Evolutionary conservation across 2,797 vertebrate species (phyloP), one percentile per base, ranked within the genome.

Genomic region (Trematomus bernacchii): DNA sequence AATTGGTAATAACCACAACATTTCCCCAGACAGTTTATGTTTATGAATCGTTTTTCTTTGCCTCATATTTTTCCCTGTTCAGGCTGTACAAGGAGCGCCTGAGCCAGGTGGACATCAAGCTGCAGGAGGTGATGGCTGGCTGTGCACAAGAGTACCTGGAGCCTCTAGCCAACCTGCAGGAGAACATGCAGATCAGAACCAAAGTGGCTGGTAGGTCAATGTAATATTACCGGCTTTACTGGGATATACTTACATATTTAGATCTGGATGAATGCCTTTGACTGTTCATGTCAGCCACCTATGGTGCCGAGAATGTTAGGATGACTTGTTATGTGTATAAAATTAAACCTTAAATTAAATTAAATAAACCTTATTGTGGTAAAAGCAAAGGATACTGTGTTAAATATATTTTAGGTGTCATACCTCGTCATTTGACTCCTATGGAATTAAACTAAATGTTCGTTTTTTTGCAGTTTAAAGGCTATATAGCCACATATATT

Each of bases 151-250:
- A 99, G 82, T 99, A 99, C 90, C 95, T 99, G 93, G 98, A 99
- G 85, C 98, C 98, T 43, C 88, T 99, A 83, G 98, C 98, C 83
- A 97, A 97, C 89, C 95, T 99, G 80, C 98, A 99, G 94, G 98
- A 99, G 94, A 99, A 99, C 93, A 99, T 99, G 98, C 98, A 99
- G 94, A 99, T 99, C 85, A 95, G 98, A 91, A 99, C 97, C 83
- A 99, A 99, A 96, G 98, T 99, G 67, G 98, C 98, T 83, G 98
- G 98, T 99, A 91, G 85, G 91, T 80, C 18, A 2, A 42, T 4
- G 4, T 37, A 4, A 58, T 12, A 5, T 12, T 11, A 19, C 18
- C 27, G 9, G 7, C 19, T 52, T 46, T 52, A 18, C 16, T 62
- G 8, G 14, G 8, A 5, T 23, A 6, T 13, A 21, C 3, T 23